Base-by-base conservation (phyloP, 1,140 invertebrate genomes). In the Cotesia chilonis region DNA sequence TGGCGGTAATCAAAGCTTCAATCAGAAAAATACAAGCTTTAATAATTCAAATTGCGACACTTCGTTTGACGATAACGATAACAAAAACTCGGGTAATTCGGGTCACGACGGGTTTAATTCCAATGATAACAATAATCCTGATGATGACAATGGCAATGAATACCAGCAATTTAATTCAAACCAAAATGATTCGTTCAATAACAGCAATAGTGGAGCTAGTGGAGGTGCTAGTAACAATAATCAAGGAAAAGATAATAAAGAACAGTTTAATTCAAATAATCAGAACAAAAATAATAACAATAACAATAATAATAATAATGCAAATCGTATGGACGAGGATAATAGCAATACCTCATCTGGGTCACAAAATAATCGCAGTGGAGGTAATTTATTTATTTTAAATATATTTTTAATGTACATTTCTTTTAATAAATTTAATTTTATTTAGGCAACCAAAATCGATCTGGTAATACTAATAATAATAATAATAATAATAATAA, bases 1-100 rank as follows among this genome's bases (percentile, higher is more conserved):
- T 61, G 69, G 59, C 1, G 55, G 72, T 17, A 71, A 51, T 41
- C 41, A 52, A 68, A 74, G 77, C 4, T 85, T 83, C 54, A 75
- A 69, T 36, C 74, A 73, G 14, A 73, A 77, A 66, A 85, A 78
- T 71, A 75, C 79, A 63, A 81, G 38, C 57, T 85, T 79, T 64
- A n/a, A 66, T 6, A 77, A 77, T 9, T 69, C 70, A 9, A 77
- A 75, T 72, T 69, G 77, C 12, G 80, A 68, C 60, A 63, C 71
- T 14, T 12, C 12, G 2, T 38, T 38, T 4, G 41, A 71, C 28
- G 10, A 38, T 5, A 47, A 64, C 5, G 59, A 64, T 20, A 52
- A 63, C 4, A 6, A 63, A 12, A 36, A 52, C 2, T 52, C 38
- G 2, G 51, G 54, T n/a, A 69, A 69, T 36, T 60, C 38, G 3